Percentiles rank a stretch among this genome's conserved stretches.
Conservation (phyloP, 2,113 vertebrate genomes). For the Cochlearius cochlearius region DNA sequence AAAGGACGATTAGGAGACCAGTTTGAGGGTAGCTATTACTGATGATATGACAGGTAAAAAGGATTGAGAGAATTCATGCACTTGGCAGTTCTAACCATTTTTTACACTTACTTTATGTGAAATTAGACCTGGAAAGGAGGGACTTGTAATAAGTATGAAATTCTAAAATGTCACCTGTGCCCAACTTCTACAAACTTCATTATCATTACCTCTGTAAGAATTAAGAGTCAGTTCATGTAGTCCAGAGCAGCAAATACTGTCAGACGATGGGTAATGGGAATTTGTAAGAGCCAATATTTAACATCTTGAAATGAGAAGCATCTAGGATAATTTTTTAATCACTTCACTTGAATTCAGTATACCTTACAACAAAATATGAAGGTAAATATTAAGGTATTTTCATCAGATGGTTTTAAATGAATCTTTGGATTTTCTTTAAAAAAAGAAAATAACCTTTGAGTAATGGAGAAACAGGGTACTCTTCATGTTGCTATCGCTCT, state of each 20-base stretch:
- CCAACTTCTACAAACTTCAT: not conserved
- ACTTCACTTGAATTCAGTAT: not conserved
- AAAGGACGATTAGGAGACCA: not conserved
- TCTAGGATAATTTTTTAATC: conserved; percentile 14
- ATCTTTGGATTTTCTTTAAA: not conserved
- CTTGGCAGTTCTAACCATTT: not conserved
- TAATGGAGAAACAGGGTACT: not conserved
- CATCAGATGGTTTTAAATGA: conserved; percentile 8
- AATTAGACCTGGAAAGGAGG: not conserved
- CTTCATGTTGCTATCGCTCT: not conserved
- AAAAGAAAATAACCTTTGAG: not conserved
- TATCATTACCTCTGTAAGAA: not conserved
- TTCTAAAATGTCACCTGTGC: not conserved
- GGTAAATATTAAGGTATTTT: conserved; percentile 18
- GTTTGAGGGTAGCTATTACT: not conserved
- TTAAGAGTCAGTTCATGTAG: not conserved
- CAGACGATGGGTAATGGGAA: not conserved
- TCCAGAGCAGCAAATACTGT: conserved; percentile 19
- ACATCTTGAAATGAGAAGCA: conserved; percentile 14
- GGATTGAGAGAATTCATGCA: not conserved
- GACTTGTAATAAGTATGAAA: not conserved
- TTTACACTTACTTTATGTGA: not conserved
- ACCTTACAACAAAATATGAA: conserved; percentile 2
- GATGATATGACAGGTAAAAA: not conserved
- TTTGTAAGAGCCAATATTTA: conserved; percentile 13